Evolutionary conservation across 2,797 vertebrate genomes (phyloP).

Genomic region (Scleropages formosus): DNA sequence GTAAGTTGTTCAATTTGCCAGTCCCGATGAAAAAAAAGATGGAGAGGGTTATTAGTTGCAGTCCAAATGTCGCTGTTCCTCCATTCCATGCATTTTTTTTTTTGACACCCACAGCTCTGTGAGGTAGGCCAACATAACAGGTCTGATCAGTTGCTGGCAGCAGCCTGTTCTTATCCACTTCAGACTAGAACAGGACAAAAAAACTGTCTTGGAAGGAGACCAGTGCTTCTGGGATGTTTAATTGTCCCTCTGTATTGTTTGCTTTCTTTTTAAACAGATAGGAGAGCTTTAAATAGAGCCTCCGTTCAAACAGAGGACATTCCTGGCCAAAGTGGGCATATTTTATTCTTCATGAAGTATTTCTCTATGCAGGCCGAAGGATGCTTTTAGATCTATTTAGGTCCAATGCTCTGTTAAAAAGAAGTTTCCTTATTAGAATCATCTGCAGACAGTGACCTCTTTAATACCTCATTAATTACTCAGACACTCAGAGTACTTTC

Average conservation of each 20-base stretch:
- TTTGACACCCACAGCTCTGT: not conserved
- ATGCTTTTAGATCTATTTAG: not conserved
- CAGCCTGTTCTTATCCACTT: conserved; percentile 6
- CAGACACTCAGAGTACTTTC: no score
- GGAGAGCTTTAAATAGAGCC: conserved; percentile 24
- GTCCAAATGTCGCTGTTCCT: not conserved
- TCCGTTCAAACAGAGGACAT: conserved; percentile 29
- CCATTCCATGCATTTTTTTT: not conserved
- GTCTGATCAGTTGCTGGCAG: not conserved
- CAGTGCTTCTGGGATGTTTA: conserved; percentile 25
- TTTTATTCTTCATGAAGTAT: conserved; percentile 20
- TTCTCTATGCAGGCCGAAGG: not conserved
- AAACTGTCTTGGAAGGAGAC: conserved; percentile 25
- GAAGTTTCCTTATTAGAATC: not conserved
- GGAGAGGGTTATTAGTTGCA: not conserved
- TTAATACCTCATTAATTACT: no score
- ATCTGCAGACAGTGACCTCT: no score
- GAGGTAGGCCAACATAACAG: not conserved
- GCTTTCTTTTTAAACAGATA: conserved; percentile 23
- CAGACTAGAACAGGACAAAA: conserved; percentile 15
- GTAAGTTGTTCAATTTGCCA: conserved; percentile 3
- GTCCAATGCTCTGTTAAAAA: not conserved
- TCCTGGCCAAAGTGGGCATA: conserved; percentile 15
- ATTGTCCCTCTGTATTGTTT: conserved; percentile 26
- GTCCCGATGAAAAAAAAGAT: not conserved